Evolutionary conservation across 1,140 invertebrate species (phyloP).

Genomic region (Sweltsa coloradensis): DNA sequence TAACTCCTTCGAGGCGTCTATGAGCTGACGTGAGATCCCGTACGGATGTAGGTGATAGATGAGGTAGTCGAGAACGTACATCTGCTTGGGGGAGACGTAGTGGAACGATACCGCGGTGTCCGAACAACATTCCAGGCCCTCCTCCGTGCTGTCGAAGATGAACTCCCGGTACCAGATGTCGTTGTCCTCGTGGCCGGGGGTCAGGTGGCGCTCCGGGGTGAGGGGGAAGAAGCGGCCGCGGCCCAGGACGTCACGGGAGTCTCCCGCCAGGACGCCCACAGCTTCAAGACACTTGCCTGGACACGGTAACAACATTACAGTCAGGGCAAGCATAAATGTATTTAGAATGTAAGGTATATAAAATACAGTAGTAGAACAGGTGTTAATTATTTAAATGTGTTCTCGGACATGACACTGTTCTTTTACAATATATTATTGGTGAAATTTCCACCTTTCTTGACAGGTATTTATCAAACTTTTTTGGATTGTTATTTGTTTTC

Average conservation of each 20-base stretch:
- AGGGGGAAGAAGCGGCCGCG: slow-evolving; percentile 90
- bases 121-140: slow-evolving; percentile 90
- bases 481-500: no score
- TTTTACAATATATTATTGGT: no score
- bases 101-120: slow-evolving; percentile 95
- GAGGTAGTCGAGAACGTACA: slow-evolving; percentile 93
- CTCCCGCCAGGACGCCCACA: slow-evolving; percentile 74
- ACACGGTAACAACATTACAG: no score
- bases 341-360: no score
- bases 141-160: slow-evolving; percentile 79
- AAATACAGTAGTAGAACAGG: no score
- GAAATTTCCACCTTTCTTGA: no score
- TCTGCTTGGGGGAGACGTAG: slow-evolving; percentile 83
- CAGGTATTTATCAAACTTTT: no score
- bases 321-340: no score
- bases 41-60: slow-evolving; percentile 91
- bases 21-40: slow-evolving; percentile 63
- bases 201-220: slow-evolving; percentile 80
- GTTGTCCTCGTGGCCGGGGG: slow-evolving; percentile 68
- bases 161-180: slow-evolving; percentile 93
- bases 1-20: no score
- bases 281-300: slow-evolving; percentile 72
- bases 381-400: no score
- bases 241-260: slow-evolving; percentile 70
- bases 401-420: no score